Evolutionary conservation across 37 sponge, comb jelly and placozoan genomes (phyloP).

Genomic region (Spongia lamella): DNA sequence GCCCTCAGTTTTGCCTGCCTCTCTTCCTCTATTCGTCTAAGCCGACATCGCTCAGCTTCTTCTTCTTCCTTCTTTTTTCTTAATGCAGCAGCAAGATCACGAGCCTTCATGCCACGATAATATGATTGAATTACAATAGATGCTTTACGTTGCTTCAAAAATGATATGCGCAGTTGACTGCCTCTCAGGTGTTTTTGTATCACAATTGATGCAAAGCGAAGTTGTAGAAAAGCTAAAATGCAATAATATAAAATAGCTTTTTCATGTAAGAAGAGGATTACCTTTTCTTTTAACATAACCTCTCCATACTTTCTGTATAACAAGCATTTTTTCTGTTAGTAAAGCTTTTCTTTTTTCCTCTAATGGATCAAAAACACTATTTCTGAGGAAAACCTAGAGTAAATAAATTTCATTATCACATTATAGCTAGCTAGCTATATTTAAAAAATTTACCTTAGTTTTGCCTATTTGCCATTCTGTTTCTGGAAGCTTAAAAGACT

Average conservation of each 20-base stretch:
- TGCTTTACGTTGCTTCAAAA: slow-evolving; percentile 67
- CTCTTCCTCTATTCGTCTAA: slow-evolving; percentile 67
- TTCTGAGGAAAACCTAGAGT: slow-evolving; percentile 79
- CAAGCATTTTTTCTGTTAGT: slow-evolving; percentile 67
- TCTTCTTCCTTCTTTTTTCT: slow-evolving; percentile 65
- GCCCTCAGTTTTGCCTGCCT: slow-evolving; percentile 52
- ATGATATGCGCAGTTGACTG: slow-evolving; percentile 52
- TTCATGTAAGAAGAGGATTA: slow-evolving; percentile 5
- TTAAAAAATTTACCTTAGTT: slow-evolving; percentile 40
- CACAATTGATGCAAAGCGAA: slow-evolving; percentile 42
- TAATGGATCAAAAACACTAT: slow-evolving; percentile 92
- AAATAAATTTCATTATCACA: background rate
- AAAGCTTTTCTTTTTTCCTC: slow-evolving; percentile 72
- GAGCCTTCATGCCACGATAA: slow-evolving; percentile 79
- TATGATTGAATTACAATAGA: slow-evolving; percentile 82
- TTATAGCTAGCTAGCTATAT: background rate
- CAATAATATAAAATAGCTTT: no score
- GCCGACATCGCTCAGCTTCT: slow-evolving; percentile 61
- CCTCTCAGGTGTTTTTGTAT: slow-evolving; percentile 81
- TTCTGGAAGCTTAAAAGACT: slow-evolving; percentile 72
- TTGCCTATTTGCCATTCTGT: slow-evolving; percentile 97
- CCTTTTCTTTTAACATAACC: slow-evolving; percentile 50
- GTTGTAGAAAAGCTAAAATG: slow-evolving; percentile 31
- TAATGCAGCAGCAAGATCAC: slow-evolving; percentile 78
- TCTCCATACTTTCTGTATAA: slow-evolving; percentile 85